Percentiles rank a stretch among this genome's conserved stretches.
Evolutionary conservation across 2,113 vertebrate species (phyloP).

Genomic region (Brachyhypopomus gauderio): DNA sequence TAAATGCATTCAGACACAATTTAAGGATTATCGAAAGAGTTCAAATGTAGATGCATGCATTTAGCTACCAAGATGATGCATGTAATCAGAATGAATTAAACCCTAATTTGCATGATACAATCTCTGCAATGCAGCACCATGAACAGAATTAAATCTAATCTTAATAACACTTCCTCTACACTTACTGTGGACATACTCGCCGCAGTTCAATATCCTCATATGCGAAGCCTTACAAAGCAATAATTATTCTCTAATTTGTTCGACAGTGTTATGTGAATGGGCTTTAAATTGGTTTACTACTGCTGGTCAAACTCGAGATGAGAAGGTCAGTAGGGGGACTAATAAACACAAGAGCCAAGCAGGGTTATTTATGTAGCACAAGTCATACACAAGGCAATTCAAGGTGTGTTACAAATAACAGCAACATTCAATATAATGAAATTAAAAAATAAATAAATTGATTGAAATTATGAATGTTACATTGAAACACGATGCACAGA

Average conservation of each 20-base stretch:
- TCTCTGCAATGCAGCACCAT: neutral
- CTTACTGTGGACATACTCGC: neutral
- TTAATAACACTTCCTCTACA: neutral
- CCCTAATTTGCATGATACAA: neutral
- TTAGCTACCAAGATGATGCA: neutral
- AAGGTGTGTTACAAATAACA: no score
- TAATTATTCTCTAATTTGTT: conserved; percentile 37
- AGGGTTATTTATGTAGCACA: no score
- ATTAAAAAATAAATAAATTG: no score
- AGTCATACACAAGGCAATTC: no score
- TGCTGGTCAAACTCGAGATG: neutral
- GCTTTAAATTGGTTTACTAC: conserved; percentile 36
- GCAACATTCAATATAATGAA: no score
- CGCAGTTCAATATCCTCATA: neutral
- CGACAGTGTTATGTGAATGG: conserved; percentile 15
- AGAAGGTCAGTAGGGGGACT: neutral
- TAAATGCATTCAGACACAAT: neutral
- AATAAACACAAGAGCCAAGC: no score
- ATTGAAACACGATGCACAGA: no score
- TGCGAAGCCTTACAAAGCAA: conserved; percentile 18
- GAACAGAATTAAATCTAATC: conserved; percentile 19
- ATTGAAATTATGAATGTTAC: no score
- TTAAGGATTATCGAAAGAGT: neutral
- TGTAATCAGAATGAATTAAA: conserved; percentile 11
- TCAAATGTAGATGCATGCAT: conserved; percentile 8